phyloP scores from a whole-genome alignment of 2,113 vertebrate species.

The Calypte anna region DNA sequence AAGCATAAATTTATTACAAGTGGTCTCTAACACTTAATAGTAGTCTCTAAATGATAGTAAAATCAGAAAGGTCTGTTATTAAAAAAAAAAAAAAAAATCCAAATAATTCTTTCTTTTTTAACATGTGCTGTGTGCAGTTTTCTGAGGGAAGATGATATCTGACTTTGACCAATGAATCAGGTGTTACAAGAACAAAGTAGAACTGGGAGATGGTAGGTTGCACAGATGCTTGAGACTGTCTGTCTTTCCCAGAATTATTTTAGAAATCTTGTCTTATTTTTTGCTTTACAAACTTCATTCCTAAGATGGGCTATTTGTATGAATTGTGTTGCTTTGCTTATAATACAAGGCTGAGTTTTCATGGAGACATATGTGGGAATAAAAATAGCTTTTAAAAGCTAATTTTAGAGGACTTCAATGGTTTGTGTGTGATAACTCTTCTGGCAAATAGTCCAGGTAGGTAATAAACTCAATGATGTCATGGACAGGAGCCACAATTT shows the following conservation, averaged over 20 bases:
- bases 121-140: neutral
- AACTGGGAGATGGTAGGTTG: neutral
- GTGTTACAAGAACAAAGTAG: neutral
- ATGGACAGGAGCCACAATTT: neutral
- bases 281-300: neutral
- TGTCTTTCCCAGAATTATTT: neutral
- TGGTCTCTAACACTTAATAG: neutral
- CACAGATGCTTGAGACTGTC: neutral
- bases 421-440: neutral
- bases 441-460: neutral
- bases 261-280: neutral
- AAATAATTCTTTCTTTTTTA: neutral
- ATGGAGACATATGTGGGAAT: neutral
- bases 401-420: conserved; percentile 30
- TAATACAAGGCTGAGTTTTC: neutral
- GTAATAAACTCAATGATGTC: neutral
- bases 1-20: neutral
- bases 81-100: neutral
- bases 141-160: neutral
- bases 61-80: neutral
- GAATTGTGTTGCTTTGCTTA: neutral
- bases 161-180: neutral
- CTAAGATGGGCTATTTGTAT: neutral
- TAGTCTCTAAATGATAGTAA: neutral
- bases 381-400: neutral